Percentiles rank a stretch among this genome's conserved stretches.
phyloP scores from a whole-genome alignment of 2,113 vertebrate genomes.

The Struthio camelus region DNA sequence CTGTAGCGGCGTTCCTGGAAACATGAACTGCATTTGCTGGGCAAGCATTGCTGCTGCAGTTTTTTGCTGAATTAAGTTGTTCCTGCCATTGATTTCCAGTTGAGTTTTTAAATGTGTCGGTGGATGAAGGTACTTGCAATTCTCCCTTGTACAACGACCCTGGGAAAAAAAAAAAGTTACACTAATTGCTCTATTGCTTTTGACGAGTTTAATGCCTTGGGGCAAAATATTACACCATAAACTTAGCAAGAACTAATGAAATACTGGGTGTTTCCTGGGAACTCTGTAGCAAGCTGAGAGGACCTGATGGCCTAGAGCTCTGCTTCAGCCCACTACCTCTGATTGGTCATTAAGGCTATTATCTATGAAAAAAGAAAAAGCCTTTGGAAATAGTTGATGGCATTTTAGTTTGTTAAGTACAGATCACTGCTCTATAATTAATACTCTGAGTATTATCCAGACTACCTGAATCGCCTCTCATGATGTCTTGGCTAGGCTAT shows the following conservation, averaged over 20 bases:
- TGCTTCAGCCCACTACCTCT: background rate
- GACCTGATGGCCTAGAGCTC: background rate
- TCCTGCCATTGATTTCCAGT: constrained; percentile 95
- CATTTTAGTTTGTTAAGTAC: constrained; percentile 4
- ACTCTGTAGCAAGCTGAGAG: background rate
- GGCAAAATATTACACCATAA: constrained; percentile 15
- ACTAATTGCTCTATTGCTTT: background rate
- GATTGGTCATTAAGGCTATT: background rate
- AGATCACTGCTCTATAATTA: background rate
- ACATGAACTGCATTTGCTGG: constrained; percentile 99
- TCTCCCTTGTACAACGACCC: constrained; percentile 97
- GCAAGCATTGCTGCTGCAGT: constrained; percentile 98
- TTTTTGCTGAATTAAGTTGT: constrained; percentile 99
- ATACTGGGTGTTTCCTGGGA: constrained; percentile 8
- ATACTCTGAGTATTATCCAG: background rate
- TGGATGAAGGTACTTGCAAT: constrained; percentile 99
- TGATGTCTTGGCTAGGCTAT: background rate
- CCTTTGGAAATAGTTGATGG: background rate
- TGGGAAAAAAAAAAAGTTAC: constrained; percentile 68
- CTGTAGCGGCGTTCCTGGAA: constrained; percentile 94
- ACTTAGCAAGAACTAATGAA: constrained; percentile 5
- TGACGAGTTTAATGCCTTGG: background rate
- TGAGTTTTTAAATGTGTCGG: constrained; percentile 99
- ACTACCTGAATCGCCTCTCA: background rate
- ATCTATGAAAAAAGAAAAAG: background rate